Conservation (phyloP, 2,113 vertebrate species). For the Nycticryphes semicollaris region DNA sequence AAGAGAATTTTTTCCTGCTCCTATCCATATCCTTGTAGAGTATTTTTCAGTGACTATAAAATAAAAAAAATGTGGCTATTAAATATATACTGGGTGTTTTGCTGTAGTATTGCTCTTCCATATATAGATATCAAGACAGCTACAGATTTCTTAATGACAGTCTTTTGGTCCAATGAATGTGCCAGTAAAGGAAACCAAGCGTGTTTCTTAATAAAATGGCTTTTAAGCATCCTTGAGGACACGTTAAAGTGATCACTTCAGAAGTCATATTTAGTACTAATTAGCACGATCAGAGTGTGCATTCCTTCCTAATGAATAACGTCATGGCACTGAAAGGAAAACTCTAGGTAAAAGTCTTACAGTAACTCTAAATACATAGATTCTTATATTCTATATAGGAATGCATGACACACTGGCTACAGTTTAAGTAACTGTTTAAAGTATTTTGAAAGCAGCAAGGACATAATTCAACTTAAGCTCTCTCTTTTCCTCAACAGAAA, state of each 20-base stretch:
- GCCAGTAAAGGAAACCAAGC: slow-evolving; percentile 10
- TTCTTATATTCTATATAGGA: slow-evolving; percentile 26
- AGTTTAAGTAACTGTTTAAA: slow-evolving; percentile 2
- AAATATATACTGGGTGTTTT: neutral
- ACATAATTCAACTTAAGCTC: slow-evolving; percentile 43
- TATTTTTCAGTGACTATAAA: neutral
- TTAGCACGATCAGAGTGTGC: slow-evolving; percentile 14
- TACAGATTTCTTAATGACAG: neutral
- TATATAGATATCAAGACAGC: neutral
- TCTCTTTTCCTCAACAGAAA: slow-evolving; percentile 16
- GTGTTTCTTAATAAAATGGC: neutral
- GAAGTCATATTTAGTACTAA: slow-evolving; percentile 16
- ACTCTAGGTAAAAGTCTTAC: neutral
- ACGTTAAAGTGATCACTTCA: slow-evolving; percentile 2
- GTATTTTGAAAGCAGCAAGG: slow-evolving; percentile 38
- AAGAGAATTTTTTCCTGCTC: neutral
- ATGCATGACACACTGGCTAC: slow-evolving; percentile 31
- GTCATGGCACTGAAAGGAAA: neutral
- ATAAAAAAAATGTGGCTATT: neutral
- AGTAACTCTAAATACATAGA: neutral
- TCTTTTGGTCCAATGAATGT: slow-evolving; percentile 6
- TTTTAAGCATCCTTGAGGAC: slow-evolving; percentile 28
- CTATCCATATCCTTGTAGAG: neutral
- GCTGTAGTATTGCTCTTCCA: neutral
- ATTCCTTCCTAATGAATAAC: slow-evolving; percentile 54